A percentile compares a stretch with the other conserved stretches of the same genome.
Evolutionary conservation across 1,140 invertebrate genomes (phyloP).

Genomic region (Tetramorium alpestre): DNA sequence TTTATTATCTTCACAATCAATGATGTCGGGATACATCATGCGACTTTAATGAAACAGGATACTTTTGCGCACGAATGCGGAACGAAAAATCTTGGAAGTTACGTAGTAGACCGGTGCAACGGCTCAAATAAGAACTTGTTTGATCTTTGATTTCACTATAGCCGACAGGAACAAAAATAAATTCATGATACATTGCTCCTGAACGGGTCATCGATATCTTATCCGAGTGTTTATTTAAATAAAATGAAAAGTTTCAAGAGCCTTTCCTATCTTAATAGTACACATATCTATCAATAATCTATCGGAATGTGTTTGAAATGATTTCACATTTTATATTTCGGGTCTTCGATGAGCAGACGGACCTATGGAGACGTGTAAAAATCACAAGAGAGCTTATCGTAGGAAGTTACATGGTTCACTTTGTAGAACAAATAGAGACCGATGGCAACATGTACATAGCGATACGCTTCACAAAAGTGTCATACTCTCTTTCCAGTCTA

Average conservation of each 20-base stretch:
- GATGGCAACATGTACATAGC: slow-evolving; percentile 17
- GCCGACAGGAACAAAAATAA: not conserved
- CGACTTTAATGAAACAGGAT: not conserved
- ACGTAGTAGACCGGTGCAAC: not conserved
- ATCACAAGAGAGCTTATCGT: slow-evolving; percentile 22
- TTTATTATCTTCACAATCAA: slow-evolving; percentile 41
- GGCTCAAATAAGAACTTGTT: not conserved
- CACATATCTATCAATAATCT: not conserved
- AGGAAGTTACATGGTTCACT: not conserved
- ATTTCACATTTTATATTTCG: not conserved
- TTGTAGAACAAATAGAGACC: slow-evolving; percentile 24
- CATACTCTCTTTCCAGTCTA: slow-evolving; percentile 5
- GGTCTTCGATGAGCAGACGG: not conserved
- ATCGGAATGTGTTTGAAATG: not conserved
- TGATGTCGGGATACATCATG: not conserved
- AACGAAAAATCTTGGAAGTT: slow-evolving; percentile 21
- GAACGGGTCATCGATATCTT: not conserved
- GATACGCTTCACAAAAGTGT: slow-evolving; percentile 13
- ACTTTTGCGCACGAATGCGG: not conserved
- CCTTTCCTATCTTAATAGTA: not conserved
- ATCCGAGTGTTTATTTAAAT: not conserved
- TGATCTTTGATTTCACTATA: not conserved
- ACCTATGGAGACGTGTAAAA: not conserved
- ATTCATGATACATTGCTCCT: not conserved
- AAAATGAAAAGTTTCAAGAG: not conserved